phyloP scores from a whole-genome alignment of 1,140 invertebrate species.

The Araneus ventricosus region DNA sequence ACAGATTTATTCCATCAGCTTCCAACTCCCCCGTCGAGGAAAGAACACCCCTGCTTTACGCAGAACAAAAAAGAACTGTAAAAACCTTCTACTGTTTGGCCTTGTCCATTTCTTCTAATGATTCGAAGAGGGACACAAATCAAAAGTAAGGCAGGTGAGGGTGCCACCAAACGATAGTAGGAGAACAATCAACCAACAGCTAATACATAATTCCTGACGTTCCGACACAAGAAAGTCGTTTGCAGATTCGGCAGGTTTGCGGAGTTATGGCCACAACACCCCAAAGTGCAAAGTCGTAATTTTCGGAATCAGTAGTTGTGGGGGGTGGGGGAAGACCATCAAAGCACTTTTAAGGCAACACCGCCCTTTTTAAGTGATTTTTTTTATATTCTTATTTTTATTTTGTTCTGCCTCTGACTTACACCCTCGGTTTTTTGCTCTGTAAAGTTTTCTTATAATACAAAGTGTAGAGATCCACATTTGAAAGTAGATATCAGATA shows the following conservation, averaged over 20 bases:
- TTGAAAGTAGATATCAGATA: no score
- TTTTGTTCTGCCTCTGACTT: neutral
- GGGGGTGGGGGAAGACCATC: neutral
- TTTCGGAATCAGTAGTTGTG: conserved; percentile 27
- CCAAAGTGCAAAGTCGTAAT: conserved; percentile 50
- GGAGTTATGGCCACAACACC: conserved; percentile 42
- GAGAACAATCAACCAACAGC: conserved; percentile 39
- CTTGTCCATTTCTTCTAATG: neutral
- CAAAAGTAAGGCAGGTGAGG: neutral
- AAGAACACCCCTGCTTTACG: neutral
- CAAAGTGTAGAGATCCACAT: no score
- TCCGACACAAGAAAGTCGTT: conserved; percentile 39
- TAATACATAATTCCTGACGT: conserved; percentile 46
- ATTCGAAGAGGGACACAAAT: neutral
- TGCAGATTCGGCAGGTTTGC: conserved; percentile 17
- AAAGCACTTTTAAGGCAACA: conserved; percentile 13
- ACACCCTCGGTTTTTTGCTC: conserved; percentile 17
- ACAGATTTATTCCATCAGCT: neutral
- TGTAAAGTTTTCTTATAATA: neutral
- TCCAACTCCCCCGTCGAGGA: neutral
- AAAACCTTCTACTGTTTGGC: neutral
- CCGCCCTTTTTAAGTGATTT: conserved; percentile 51
- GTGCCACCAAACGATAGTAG: conserved; percentile 1
- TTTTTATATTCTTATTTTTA: neutral
- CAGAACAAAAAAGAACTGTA: neutral